A percentile compares a stretch with the other conserved stretches of the same genome.
phyloP scores from a whole-genome alignment of 2,113 vertebrate genomes.

The Bostrychus sinensis region DNA sequence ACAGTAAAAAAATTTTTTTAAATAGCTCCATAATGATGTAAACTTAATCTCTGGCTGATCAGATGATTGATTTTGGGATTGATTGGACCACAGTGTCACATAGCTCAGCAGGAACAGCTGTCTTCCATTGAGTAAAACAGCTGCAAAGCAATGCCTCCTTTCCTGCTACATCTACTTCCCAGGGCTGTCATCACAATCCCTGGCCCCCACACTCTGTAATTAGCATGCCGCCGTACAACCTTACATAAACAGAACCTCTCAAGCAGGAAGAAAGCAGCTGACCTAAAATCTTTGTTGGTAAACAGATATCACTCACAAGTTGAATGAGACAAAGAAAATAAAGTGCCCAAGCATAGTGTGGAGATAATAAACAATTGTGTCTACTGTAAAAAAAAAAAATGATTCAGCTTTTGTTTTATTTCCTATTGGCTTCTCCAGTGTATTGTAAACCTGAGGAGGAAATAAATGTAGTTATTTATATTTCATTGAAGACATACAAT shows the following conservation, averaged over 20 bases:
- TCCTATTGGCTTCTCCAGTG: too few relatives aligned
- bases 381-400: too few relatives aligned
- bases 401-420: too few relatives aligned
- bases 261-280: constrained; percentile 59
- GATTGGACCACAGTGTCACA: neutral
- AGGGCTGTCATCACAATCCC: constrained; percentile 70
- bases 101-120: constrained; percentile 23
- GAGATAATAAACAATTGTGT: constrained; percentile 35
- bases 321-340: constrained; percentile 45
- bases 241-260: constrained; percentile 76
- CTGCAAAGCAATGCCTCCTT: constrained; percentile 36
- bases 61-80: neutral
- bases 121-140: constrained; percentile 22
- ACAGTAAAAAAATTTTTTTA: neutral
- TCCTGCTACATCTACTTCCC: constrained; percentile 63
- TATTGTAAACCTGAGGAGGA: too few relatives aligned
- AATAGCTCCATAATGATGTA: neutral
- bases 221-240: constrained; percentile 61
- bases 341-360: constrained; percentile 24
- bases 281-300: constrained; percentile 60
- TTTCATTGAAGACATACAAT: too few relatives aligned
- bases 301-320: constrained; percentile 55
- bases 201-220: constrained; percentile 68
- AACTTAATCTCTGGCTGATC: too few relatives aligned
- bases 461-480: too few relatives aligned